A percentile compares a stretch with the other conserved stretches of the same genome.
phyloP scores from a whole-genome alignment of 2,113 vertebrate genomes.

The Propithecus coquereli region DNA sequence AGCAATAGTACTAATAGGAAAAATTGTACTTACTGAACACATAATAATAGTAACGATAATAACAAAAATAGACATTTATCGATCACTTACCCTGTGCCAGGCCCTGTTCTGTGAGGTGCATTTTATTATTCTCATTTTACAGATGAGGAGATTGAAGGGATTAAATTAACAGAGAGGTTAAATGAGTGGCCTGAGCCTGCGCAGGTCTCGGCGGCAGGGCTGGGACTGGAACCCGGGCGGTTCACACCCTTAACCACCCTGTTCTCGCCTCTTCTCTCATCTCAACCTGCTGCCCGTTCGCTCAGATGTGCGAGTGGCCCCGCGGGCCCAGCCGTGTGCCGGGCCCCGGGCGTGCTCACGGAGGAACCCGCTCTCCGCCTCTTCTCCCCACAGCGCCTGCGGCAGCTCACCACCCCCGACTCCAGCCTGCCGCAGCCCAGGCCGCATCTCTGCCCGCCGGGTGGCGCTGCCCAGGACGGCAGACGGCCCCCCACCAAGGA shows the following conservation, averaged over 20 bases:
- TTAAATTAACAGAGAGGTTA: neutral
- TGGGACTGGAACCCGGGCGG: neutral
- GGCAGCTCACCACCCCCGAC: constrained; percentile 77
- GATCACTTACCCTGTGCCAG: neutral
- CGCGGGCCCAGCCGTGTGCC: neutral
- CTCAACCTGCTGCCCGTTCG: neutral
- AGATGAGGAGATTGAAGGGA: neutral
- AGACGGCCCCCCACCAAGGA: constrained; percentile 44
- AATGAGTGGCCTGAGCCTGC: neutral
- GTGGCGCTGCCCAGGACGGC: accelerated
- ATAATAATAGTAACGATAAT: neutral
- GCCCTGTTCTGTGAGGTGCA: neutral
- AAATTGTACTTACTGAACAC: neutral
- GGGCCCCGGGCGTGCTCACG: neutral
- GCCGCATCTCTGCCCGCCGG: accelerated
- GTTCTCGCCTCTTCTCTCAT: neutral
- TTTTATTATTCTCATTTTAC: neutral
- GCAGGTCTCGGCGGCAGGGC: neutral
- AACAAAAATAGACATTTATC: neutral
- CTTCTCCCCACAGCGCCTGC: constrained; percentile 76
- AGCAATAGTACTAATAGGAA: neutral
- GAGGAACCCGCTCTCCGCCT: neutral
- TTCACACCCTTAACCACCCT: accelerated
- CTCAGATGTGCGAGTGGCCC: neutral
- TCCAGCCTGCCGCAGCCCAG: constrained; percentile 80